phyloP scores from a whole-genome alignment of 2,888 invertebrate genomes.

The Drosophila sordidula region DNA sequence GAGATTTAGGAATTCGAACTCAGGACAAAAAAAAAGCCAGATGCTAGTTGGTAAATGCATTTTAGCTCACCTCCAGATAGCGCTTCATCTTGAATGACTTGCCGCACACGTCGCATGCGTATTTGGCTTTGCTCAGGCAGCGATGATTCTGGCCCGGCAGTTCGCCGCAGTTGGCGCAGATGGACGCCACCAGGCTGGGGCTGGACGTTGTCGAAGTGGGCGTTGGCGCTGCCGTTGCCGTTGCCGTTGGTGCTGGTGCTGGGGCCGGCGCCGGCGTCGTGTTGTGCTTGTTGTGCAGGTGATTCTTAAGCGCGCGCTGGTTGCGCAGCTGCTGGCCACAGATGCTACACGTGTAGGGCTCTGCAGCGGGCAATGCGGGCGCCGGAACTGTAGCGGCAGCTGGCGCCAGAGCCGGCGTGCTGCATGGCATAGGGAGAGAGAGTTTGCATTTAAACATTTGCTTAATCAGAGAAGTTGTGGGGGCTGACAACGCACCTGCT shows the following conservation, averaged over 20 bases:
- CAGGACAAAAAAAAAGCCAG: not conserved
- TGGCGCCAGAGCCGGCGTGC: constrained; percentile 13
- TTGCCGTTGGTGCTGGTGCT: not conserved
- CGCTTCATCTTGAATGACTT: constrained; percentile 79
- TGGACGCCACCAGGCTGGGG: constrained; percentile 20
- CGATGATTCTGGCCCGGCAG: constrained; percentile 66
- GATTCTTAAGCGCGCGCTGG: constrained; percentile 56
- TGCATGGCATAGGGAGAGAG: constrained; percentile 1
- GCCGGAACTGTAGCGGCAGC: constrained; percentile 2
- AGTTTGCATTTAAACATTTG: too few species aligned
- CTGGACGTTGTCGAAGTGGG: constrained; percentile 13
- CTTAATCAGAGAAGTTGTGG: too few species aligned
- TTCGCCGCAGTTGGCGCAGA: constrained; percentile 64
- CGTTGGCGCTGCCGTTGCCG: not conserved
- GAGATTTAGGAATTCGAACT: too few species aligned
- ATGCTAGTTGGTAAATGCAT: not conserved
- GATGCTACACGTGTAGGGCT: constrained; percentile 43
- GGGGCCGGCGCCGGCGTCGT: not conserved
- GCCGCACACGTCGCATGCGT: constrained; percentile 78
- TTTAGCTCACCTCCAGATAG: constrained; percentile 68
- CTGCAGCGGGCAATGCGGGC: constrained; percentile 12
- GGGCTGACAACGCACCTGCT: constrained; percentile 33
- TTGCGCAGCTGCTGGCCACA: constrained; percentile 56
- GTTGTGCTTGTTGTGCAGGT: constrained; percentile 60
- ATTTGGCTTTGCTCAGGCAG: constrained; percentile 67